Evolutionary conservation across 2,888 invertebrate species (phyloP).

Genomic region (Rotaria macrura): DNA sequence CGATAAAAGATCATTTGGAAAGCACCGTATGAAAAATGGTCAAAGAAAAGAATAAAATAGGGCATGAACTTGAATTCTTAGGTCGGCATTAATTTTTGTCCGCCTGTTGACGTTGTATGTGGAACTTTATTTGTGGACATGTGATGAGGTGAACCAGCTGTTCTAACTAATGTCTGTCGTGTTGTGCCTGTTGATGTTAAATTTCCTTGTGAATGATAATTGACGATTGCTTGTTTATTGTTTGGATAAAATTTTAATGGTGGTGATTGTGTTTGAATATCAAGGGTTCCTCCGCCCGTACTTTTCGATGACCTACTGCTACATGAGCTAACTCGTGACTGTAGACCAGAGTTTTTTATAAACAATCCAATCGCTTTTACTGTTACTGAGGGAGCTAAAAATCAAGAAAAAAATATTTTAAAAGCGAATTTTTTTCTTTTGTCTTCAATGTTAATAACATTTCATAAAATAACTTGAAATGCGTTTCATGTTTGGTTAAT

Average conservation of each 20-base stretch:
- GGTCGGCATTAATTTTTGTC: background rate
- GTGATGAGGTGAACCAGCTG: background rate
- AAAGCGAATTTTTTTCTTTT: background rate
- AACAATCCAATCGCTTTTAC: conserved; percentile 14
- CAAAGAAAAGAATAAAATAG: background rate
- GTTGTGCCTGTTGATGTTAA: background rate
- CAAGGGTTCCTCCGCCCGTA: background rate
- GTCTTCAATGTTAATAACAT: background rate
- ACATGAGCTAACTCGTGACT: background rate
- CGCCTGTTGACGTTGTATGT: background rate
- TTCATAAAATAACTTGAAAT: background rate
- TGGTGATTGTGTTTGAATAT: background rate
- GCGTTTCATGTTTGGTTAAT: background rate
- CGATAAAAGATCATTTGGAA: background rate
- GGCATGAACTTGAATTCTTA: background rate
- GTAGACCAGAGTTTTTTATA: background rate
- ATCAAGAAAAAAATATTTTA: background rate
- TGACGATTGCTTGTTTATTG: background rate
- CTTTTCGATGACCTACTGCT: background rate
- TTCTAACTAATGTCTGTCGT: background rate
- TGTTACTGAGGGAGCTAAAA: conserved; percentile 18
- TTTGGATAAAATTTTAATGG: background rate
- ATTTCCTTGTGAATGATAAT: conserved; percentile 17
- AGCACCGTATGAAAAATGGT: background rate
- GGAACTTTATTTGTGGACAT: background rate